phyloP scores from a whole-genome alignment of 2,888 invertebrate species.

The Panorpa germanica region DNA sequence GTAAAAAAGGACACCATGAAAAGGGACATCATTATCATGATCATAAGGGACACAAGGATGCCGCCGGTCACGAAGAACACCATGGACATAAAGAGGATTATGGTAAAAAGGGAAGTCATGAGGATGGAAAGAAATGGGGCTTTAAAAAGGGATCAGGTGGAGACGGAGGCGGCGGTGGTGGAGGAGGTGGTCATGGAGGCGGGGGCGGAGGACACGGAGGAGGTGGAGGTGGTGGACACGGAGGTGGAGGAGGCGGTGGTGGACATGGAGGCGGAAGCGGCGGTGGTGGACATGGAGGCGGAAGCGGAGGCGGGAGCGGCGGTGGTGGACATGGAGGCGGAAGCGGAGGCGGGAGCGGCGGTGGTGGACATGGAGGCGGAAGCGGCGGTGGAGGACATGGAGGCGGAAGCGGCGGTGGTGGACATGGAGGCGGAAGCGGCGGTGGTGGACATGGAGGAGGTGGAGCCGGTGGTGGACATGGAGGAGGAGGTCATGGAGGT shows the following conservation, averaged over 20 bases:
- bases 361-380: background rate
- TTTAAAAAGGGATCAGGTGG: conserved; percentile 27
- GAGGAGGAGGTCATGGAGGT: background rate
- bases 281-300: background rate
- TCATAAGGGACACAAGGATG: conserved; percentile 46
- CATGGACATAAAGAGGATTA: conserved; percentile 45
- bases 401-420: conserved; percentile 1
- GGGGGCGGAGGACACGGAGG: conserved; percentile 5
- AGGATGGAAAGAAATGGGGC: conserved; percentile 52
- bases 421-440: background rate
- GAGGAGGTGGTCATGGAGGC: background rate
- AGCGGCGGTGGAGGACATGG: conserved; percentile 1
- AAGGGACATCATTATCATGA: conserved; percentile 33
- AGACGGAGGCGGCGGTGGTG: background rate
- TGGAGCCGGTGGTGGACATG: background rate
- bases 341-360: conserved; percentile 1
- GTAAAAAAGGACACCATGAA: conserved; percentile 32
- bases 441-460: background rate
- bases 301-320: conserved; percentile 2
- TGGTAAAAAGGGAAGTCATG: conserved; percentile 55
- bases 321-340: conserved; percentile 1
- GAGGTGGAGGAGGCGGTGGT: background rate
- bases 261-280: background rate
- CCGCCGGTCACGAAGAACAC: conserved; percentile 50
- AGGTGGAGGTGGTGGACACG: background rate